Base-by-base conservation (phyloP, 2,113 vertebrate species). In the Muntiacus muntjak region DNA sequence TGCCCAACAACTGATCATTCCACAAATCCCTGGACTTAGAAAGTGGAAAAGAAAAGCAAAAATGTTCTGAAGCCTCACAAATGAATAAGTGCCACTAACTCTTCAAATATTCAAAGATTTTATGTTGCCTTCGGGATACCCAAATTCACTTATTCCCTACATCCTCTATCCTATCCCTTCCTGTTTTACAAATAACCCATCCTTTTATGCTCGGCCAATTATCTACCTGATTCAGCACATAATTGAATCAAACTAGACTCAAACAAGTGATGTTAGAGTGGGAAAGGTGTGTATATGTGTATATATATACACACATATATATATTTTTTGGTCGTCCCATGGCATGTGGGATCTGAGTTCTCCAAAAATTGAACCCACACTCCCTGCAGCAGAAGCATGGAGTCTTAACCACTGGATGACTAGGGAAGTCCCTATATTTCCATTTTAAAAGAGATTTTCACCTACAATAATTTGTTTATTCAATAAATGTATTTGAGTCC, bases 21-120 rank as follows among this genome's bases (percentile, higher is more conserved):
- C 58, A 89, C 28, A 94, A 94, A 83, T 47, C 13, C 55, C 74
- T 94, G 36, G 74, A 67, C 54, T 87, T 67, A 64, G 85, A 55
- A 55, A 81, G 26, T 67, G 19, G 36, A 87, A 87, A 81, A 15
- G 28, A 88, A 55, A 30, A 16, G 55, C n/a, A n/a, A 55, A 45
- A 26, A 26, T 54, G 36, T 82, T 88, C 15, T 19, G 52, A 62
- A 67, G 74, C 10, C 30, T 67, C 74, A 55, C 36, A 52, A 26
- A 45, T 94, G 9, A 82, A 2, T 64, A 64, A 81, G 57, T 67
- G 55, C 54, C 9, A 33, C 67, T 67, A 88, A 64, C 28, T 55
- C 64, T 81, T 79, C 57, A 81, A 43, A 67, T 55, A 81, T 64
- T 76, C 85, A 94, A n/a, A 60, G 45, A 43, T 57, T 8, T 78